Percentiles rank a stretch among this genome's conserved stretches.
These are phyloP conservation scores for Telmatochromis sp. DNA, from an alignment of 2,113 vertebrate genomes.

Conservation along the genomic window DNA sequence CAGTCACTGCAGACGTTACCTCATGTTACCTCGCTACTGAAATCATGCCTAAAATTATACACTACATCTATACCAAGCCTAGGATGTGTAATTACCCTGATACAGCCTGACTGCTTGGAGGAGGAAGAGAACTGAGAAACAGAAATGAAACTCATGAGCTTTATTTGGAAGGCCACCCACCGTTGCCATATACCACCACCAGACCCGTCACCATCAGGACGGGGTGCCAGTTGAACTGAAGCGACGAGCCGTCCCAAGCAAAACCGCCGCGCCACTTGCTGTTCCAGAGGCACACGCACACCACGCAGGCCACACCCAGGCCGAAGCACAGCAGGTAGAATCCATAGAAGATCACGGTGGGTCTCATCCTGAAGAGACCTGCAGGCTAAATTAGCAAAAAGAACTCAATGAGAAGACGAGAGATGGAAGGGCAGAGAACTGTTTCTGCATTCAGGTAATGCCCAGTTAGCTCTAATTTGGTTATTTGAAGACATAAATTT, in stretches of 20 bases:
- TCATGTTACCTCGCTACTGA: neutral
- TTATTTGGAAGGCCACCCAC: constrained; percentile 62
- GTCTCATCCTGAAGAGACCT: constrained; percentile 58
- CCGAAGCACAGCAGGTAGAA: constrained; percentile 62
- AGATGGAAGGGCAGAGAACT: neutral
- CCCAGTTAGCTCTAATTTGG: neutral
- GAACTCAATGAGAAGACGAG: neutral
- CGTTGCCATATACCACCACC: constrained; percentile 83
- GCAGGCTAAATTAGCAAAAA: neutral
- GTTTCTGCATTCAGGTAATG: neutral
- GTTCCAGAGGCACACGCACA: constrained; percentile 76
- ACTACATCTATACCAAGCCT: neutral
- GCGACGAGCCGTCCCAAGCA: constrained; percentile 71
- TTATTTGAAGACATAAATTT: neutral
- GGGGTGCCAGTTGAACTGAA: constrained; percentile 90
- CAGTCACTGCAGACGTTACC: neutral
- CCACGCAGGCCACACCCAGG: constrained; percentile 75
- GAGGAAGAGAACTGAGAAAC: neutral
- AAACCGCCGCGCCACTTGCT: constrained; percentile 78
- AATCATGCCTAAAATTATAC: neutral
- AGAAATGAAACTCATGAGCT: constrained; percentile 8
- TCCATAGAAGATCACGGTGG: constrained; percentile 62
- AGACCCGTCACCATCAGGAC: constrained; percentile 85
- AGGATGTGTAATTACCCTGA: neutral
- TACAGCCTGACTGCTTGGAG: neutral